Evolutionary conservation across 2,888 invertebrate species (phyloP).

Genomic region (Criorhina ranunculi): DNA sequence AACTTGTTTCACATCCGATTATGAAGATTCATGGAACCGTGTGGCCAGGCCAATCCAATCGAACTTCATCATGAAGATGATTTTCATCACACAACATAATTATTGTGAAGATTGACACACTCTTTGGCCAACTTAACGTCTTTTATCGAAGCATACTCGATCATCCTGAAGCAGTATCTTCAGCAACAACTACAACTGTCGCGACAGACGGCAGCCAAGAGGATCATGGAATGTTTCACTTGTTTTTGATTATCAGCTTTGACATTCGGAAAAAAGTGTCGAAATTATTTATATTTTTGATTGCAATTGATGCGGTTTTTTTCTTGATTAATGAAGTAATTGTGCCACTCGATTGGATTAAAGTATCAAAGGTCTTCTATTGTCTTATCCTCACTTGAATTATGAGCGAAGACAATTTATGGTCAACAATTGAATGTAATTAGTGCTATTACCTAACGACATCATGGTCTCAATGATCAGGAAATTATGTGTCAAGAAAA

Average conservation of each 20-base stretch:
- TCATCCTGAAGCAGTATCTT: constrained; percentile 39
- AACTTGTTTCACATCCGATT: too few relatives aligned
- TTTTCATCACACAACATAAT: constrained; percentile 56
- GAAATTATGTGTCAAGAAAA: constrained; percentile 2
- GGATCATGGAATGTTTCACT: constrained; percentile 21
- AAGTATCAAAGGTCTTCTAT: too few relatives aligned
- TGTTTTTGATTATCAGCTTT: constrained; percentile 40
- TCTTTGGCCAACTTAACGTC: constrained; percentile 45
- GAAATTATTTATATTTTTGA: constrained; percentile 38
- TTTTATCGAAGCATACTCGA: constrained; percentile 48
- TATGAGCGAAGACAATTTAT: constrained; percentile 12
- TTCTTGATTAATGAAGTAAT: constrained; percentile 2
- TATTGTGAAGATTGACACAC: constrained; percentile 49
- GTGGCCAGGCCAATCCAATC: too few relatives aligned
- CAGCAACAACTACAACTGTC: constrained; percentile 16
- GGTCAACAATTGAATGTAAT: constrained; percentile 16
- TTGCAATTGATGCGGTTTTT: constrained; percentile 9
- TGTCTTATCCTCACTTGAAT: constrained; percentile 4
- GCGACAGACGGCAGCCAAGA: constrained; percentile 3
- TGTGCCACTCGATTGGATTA: too few relatives aligned
- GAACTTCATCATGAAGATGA: background rate
- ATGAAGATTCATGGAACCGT: too few relatives aligned
- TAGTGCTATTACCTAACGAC: constrained; percentile 28
- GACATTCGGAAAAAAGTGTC: constrained; percentile 62
- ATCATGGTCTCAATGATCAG: constrained; percentile 8